Percentiles rank a stretch among this genome's conserved stretches.
Evolutionary conservation across 2,797 vertebrate genomes (phyloP).

Genomic region (Clarias laeviceps): DNA sequence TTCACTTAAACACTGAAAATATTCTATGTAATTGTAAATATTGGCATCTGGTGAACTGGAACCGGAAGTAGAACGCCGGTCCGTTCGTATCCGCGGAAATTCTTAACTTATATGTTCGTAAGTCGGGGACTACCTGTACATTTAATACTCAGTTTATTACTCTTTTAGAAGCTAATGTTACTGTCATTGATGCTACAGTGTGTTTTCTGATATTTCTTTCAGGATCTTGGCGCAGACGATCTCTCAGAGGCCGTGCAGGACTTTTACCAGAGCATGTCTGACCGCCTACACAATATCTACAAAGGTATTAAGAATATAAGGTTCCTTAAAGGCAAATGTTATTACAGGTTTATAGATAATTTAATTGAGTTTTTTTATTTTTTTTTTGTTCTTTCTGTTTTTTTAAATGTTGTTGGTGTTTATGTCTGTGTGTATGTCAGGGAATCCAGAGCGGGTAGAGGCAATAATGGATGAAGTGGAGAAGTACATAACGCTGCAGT

Average conservation of each 20-base stretch:
- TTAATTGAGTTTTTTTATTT: background rate
- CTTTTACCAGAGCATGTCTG: conserved; percentile 83
- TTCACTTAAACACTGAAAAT: no score
- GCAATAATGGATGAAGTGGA: conserved; percentile 95
- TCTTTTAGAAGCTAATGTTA: background rate
- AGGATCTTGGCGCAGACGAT: conserved; percentile 81
- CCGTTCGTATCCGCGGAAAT: no score
- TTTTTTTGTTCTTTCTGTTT: no score
- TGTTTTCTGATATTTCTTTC: conserved; percentile 30
- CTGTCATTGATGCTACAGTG: background rate
- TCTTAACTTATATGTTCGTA: no score
- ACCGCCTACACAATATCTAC: conserved; percentile 78
- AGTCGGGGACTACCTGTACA: no score
- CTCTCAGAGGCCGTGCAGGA: conserved; percentile 84
- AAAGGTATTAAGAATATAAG: conserved; percentile 74
- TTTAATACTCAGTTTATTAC: background rate
- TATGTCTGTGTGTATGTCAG: conserved; percentile 7
- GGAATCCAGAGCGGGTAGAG: conserved; percentile 83
- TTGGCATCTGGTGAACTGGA: no score
- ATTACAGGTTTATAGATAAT: no score
- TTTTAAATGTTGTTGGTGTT: background rate
- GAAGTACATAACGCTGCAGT: conserved; percentile 92
- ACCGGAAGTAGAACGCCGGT: no score
- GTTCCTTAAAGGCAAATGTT: background rate
- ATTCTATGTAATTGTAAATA: no score